These are phyloP conservation scores for Neuroscelio doddi DNA, from an alignment of 2,888 invertebrate genomes.

Conservation along the genomic window DNA sequence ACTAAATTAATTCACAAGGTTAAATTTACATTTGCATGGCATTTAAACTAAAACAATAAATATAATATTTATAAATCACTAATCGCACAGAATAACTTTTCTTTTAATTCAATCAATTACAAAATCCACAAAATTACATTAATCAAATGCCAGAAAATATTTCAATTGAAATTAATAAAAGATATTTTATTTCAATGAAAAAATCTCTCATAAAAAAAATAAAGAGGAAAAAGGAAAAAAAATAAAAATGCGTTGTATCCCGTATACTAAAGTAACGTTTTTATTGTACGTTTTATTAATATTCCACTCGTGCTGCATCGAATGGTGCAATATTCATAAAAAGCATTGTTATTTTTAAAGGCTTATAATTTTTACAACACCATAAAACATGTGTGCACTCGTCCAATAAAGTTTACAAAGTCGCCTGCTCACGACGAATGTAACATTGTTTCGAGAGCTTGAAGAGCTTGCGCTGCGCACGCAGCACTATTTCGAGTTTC, in stretches of 20 bases:
- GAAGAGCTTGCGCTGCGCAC: constrained; percentile 58
- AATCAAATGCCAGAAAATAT: no score
- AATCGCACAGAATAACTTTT: no score
- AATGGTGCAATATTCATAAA: constrained; percentile 12
- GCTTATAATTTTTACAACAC: constrained; percentile 23
- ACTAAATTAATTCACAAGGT: no score
- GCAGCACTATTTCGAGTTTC: constrained; percentile 67
- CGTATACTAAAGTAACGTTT: not conserved
- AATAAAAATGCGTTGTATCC: constrained; percentile 1
- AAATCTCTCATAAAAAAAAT: not conserved
- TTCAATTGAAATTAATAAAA: no score
- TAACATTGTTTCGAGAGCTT: constrained; percentile 56
- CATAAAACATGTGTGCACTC: constrained; percentile 26
- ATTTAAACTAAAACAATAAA: no score
- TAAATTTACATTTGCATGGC: no score
- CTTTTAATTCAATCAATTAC: no score
- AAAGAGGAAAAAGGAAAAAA: not conserved
- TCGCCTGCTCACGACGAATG: constrained; percentile 54
- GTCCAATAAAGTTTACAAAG: constrained; percentile 48
- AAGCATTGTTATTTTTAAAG: constrained; percentile 12
- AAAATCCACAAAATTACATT: no score
- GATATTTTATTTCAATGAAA: not conserved
- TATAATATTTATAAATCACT: no score
- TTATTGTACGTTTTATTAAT: constrained; percentile 13
- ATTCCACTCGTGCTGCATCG: constrained; percentile 5